Evolutionary conservation across 2,888 invertebrate genomes (phyloP), one percentile per base, ranked within the genome.

Genomic region (Amphipyra tragopoginis): DNA sequence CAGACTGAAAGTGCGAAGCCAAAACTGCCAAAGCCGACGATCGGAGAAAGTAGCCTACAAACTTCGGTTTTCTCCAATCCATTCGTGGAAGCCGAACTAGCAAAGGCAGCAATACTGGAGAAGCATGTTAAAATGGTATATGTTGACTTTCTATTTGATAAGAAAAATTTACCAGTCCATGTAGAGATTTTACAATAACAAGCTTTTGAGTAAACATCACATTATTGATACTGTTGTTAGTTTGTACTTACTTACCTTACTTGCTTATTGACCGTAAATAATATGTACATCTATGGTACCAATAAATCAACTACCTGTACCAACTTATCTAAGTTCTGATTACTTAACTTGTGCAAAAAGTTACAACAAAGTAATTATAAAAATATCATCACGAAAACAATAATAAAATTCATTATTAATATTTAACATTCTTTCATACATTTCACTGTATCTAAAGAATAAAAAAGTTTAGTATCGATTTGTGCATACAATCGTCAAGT

Each of bases 41-140:
- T 97, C 72, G 95, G 95, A 65, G 95, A 95, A 70, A 90, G 86
- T 65, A 90, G 93, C 50, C 84, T 96, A 63, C 96, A 96, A 82
- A 96, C 96, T 63, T 98, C 98, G 10, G 98, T 98, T 4, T 98
- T 98, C 86, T 96, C 96, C 38, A 98, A 98, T 94, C 98, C 98
- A 8, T 98, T 97, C 86, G 96, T 96, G 26, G 97, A 97, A 87
- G 98, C 97, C 0, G 98, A 98, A 88, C 96, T 97, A 84, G 97
- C 97, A 2, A 98, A 98, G 87, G 97, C 97, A 62, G 97, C 98
- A 11, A 96, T 98, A 60, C 92, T 98, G 45, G 98, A 98, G 83
- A 98, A 98, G 83, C 98, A 98, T 88, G 98, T 98, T 0, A 98
- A 98, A 95, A 98, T 99, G 98, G 98, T 97, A 81, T 96, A 95